Evolutionary conservation across 2,113 vertebrate species (phyloP), one percentile per base, ranked within the genome.

Genomic region (Puffinus mauretanicus): DNA sequence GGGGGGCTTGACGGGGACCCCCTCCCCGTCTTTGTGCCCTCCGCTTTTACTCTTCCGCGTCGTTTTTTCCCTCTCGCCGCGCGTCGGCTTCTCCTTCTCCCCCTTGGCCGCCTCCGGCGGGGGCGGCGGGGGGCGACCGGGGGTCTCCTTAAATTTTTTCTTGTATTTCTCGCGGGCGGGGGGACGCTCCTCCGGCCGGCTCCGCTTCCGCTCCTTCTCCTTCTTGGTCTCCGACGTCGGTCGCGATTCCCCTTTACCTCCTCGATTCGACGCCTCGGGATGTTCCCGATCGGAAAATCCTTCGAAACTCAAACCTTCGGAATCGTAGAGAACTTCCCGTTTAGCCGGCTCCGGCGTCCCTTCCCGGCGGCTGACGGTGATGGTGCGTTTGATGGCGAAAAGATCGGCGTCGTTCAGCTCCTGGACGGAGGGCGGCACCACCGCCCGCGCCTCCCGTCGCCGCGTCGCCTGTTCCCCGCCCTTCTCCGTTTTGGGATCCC

Each of bases 321-420:
- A 98, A 38, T 98, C 98, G 2, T 98, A 98, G 0, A 98, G 95
- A 5, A 98, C 97, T 98, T 99, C 97, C 1, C 98, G 98, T 29
- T 98, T 98, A 25, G 98, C 93, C 0, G 96, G 88, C 52, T 97
- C 97, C 2, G 98, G 97, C 20, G 98, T 98, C 29, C 47, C 94
- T 38, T 98, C 97, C 1, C 96, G 94, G 40, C 98, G 97, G 70
- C 93, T 98, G 44, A 99, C 99, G 1, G 99, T 99, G 94, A 99
- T 99, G 81, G 99, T 99, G n/a, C 99, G 97, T 77, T 99, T 99
- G 91, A 99, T 99, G 82, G 99, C 98, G 26, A 99, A 99, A 3
- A 99, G 98, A 24, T 99, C 99, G 0, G 99, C 98, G n/a, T 99
- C 99, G 8, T 98, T 99, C 11, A 99, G 98, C 87, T 99, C 99